Percentiles rank a stretch among this genome's conserved stretches.
These are phyloP conservation scores for Dryobotodes eremita DNA, from an alignment of 2,888 invertebrate species.

Conservation along the genomic window DNA sequence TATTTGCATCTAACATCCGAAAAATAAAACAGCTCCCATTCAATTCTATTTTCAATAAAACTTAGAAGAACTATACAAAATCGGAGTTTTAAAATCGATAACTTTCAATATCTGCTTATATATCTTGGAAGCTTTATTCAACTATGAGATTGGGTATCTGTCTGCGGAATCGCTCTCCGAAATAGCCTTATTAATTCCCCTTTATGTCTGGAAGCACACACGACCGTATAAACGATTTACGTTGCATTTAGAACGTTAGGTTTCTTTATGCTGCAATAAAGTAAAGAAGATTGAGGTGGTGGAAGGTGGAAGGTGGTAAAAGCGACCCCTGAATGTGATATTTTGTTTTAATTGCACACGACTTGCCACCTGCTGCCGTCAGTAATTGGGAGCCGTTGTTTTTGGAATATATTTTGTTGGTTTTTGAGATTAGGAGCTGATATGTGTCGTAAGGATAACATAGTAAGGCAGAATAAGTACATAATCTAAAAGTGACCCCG, in stretches of 20 bases:
- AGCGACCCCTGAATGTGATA: conserved; percentile 77
- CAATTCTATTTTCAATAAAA: conserved; percentile 72
- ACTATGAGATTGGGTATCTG: conserved; percentile 78
- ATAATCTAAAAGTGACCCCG: background rate
- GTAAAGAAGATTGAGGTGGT: conserved; percentile 73
- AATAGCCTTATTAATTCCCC: conserved; percentile 90
- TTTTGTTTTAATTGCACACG: conserved; percentile 84
- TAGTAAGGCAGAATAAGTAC: background rate
- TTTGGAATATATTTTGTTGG: conserved; percentile 46
- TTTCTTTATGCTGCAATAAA: conserved; percentile 89
- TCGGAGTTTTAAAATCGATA: conserved; percentile 84
- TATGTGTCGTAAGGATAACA: conserved; percentile 20
- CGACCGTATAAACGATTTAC: conserved; percentile 84
- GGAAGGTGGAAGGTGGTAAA: conserved; percentile 64
- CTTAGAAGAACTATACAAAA: conserved; percentile 74
- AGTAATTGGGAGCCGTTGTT: conserved; percentile 69
- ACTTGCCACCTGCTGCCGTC: conserved; percentile 82
- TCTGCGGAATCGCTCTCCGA: conserved; percentile 83
- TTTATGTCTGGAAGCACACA: conserved; percentile 85
- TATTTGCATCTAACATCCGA: conserved; percentile 47
- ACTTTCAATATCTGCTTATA: conserved; percentile 86
- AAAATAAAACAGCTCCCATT: conserved; percentile 63
- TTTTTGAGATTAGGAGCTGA: conserved; percentile 30
- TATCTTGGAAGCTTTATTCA: conserved; percentile 79
- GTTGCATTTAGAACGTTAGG: conserved; percentile 84